These are phyloP conservation scores for Eubasilissa regina DNA, from an alignment of 1,140 invertebrate genomes.

Conservation along the genomic window DNA sequence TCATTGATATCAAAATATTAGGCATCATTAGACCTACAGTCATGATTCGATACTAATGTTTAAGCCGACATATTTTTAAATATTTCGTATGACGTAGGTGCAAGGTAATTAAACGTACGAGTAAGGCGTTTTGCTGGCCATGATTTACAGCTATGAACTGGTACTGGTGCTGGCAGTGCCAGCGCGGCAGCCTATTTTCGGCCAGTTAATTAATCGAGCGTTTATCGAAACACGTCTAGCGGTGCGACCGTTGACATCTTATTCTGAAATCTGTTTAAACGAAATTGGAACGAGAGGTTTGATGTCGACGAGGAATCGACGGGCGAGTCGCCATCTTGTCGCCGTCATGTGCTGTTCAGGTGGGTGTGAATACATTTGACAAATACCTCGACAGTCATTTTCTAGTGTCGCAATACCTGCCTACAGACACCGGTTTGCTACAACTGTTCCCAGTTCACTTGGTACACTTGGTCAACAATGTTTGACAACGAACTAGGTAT, in stretches of 20 bases:
- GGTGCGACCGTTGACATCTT: slow-evolving; percentile 27
- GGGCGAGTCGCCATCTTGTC: slow-evolving; percentile 44
- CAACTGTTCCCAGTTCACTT: background rate
- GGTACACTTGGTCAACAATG: background rate
- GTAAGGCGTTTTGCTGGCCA: no score
- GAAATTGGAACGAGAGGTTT: slow-evolving; percentile 37
- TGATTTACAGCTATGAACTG: background rate
- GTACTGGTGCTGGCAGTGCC: background rate
- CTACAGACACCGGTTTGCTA: slow-evolving; percentile 31
- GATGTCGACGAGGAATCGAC: slow-evolving; percentile 40
- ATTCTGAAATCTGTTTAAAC: slow-evolving; percentile 20
- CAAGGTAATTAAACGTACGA: no score
- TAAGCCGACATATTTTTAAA: no score
- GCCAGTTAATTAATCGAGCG: slow-evolving; percentile 3
- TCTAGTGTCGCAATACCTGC: slow-evolving; percentile 41
- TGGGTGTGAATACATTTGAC: slow-evolving; percentile 48
- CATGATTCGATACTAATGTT: no score
- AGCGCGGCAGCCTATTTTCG: background rate
- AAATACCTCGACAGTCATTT: slow-evolving; percentile 37
- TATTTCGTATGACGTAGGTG: no score
- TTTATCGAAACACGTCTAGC: slow-evolving; percentile 3
- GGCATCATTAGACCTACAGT: no score
- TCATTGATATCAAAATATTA: no score
- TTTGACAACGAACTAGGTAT: no score
- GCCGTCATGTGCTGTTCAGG: slow-evolving; percentile 29